phyloP scores from a whole-genome alignment of 2,888 invertebrate species.

The Athrips mouffetella region DNA sequence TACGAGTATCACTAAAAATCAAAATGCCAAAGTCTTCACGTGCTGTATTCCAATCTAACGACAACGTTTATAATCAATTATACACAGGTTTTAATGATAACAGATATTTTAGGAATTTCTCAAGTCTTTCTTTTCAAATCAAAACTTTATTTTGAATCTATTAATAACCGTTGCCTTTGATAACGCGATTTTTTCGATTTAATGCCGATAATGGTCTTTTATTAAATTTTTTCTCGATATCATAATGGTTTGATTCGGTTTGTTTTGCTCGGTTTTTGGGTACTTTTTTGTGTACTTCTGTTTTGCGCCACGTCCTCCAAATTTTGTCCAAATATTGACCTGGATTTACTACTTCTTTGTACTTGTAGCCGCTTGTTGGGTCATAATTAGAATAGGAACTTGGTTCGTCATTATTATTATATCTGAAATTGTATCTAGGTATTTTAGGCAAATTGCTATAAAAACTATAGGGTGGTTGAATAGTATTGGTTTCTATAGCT shows the following conservation, averaged over 20 bases:
- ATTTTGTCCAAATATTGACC: slow-evolving; percentile 16
- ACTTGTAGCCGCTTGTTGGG: background rate
- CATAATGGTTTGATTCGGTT: background rate
- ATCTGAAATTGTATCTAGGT: background rate
- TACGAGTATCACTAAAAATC: too few relatives aligned
- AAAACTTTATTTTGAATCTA: background rate
- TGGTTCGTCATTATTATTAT: background rate
- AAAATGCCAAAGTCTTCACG: too few relatives aligned
- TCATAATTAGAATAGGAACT: background rate
- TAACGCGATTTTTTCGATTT: background rate
- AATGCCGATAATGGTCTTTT: background rate
- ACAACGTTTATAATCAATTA: too few relatives aligned
- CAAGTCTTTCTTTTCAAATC: background rate
- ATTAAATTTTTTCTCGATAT: background rate
- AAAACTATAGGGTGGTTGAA: too few relatives aligned
- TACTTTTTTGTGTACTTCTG: background rate
- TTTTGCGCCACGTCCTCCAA: slow-evolving; percentile 28
- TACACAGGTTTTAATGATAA: too few relatives aligned
- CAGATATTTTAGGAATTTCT: background rate
- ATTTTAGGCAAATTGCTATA: too few relatives aligned
- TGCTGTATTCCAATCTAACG: too few relatives aligned
- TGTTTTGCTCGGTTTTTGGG: background rate
- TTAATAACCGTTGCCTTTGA: background rate
- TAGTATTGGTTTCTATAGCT: too few relatives aligned
- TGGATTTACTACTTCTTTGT: background rate